Conservation (phyloP, 1,140 invertebrate genomes). For the Drosophila cardini region DNA sequence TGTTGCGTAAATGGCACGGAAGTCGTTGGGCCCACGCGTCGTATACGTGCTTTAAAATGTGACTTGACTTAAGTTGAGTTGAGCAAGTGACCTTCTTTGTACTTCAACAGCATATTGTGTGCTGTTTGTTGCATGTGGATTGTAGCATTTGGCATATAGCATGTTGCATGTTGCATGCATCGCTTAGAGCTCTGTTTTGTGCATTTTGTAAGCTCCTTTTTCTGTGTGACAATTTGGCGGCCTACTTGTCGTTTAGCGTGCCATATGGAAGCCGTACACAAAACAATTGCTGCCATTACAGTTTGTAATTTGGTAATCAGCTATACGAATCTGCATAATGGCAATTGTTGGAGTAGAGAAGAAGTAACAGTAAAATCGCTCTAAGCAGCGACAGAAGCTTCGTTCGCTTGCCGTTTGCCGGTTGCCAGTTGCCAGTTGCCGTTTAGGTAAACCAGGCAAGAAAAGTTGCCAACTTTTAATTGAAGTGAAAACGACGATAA, state of each 20-base stretch:
- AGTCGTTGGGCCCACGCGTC: constrained; percentile 71
- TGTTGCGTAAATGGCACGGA: constrained; percentile 77
- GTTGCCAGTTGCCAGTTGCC: background rate
- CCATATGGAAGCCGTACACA: constrained; percentile 53
- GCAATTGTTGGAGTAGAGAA: constrained; percentile 63
- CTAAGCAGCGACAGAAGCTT: constrained; percentile 2
- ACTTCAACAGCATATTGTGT: background rate
- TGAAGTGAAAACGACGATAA: constrained; percentile 84
- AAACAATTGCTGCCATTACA: constrained; percentile 82
- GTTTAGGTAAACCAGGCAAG: constrained; percentile 78
- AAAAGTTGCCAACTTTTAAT: constrained; percentile 84
- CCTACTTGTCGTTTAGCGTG: constrained; percentile 73
- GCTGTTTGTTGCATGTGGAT: constrained; percentile 20
- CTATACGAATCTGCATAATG: constrained; percentile 80
- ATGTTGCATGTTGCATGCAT: constrained; percentile 1
- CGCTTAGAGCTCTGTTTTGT: constrained; percentile 12
- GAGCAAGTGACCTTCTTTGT: constrained; percentile 52
- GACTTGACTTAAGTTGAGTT: constrained; percentile 17
- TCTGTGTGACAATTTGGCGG: constrained; percentile 72
- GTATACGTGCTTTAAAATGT: constrained; percentile 66
- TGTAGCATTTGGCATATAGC: background rate
- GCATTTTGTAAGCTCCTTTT: constrained; percentile 49
- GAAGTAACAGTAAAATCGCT: constrained; percentile 23
- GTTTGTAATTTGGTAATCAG: constrained; percentile 83
- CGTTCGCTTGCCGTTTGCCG: constrained; percentile 9